Percentiles rank a stretch among this genome's conserved stretches.
These are phyloP conservation scores for Flexamia atlantica DNA, from an alignment of 2,888 invertebrate species.

Conservation along the genomic window DNA sequence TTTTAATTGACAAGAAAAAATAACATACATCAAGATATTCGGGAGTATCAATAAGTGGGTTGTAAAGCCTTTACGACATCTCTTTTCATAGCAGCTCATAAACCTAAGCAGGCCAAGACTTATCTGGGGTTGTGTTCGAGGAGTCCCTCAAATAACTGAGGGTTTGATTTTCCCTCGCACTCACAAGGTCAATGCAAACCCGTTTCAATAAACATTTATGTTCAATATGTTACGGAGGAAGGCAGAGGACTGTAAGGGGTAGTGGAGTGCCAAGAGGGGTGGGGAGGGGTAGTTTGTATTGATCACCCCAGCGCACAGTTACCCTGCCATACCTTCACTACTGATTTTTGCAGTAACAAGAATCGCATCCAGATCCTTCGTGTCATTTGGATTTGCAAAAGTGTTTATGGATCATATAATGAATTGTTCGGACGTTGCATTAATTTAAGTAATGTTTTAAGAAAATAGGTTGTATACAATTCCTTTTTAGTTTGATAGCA, in stretches of 20 bases:
- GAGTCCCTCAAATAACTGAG: not conserved
- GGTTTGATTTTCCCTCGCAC: not conserved
- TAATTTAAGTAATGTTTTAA: no score
- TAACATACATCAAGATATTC: no score
- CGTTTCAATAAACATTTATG: constrained; percentile 44
- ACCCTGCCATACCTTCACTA: constrained; percentile 28
- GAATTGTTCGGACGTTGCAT: no score
- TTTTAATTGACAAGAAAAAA: no score
- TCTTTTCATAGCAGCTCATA: not conserved
- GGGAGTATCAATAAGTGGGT: no score
- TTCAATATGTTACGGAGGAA: constrained; percentile 29
- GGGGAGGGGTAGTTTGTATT: constrained; percentile 27
- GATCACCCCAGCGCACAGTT: constrained; percentile 23
- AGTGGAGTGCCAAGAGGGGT: not conserved
- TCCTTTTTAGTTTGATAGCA: no score
- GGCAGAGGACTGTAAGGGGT: constrained; percentile 3
- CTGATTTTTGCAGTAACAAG: not conserved
- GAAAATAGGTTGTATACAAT: no score
- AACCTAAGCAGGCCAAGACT: not conserved
- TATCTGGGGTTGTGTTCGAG: no score
- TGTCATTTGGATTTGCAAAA: no score
- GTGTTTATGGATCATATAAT: no score
- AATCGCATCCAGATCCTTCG: no score
- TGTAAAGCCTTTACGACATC: not conserved
- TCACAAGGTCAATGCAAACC: constrained; percentile 36